Evolutionary conservation across 1,140 invertebrate genomes (phyloP).

Genomic region (Helicorthomorpha holstii): DNA sequence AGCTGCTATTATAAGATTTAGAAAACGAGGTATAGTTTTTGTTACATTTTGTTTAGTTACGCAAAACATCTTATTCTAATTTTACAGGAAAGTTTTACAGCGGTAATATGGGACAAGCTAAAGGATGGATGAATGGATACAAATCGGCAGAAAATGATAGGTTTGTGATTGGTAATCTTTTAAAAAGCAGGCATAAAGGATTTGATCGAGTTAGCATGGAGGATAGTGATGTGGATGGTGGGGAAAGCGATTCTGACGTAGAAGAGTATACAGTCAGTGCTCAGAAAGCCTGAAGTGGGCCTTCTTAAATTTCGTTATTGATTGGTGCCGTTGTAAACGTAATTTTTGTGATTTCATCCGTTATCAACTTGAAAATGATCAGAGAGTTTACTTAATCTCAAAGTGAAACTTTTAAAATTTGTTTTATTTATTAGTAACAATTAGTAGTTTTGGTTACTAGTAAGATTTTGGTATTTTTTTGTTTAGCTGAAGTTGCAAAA

Average conservation of each 20-base stretch:
- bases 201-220: constrained; percentile 16
- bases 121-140: constrained; percentile 15
- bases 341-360: no score
- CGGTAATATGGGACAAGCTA: constrained; percentile 11
- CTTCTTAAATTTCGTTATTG: no score
- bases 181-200: constrained; percentile 15
- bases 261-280: constrained; percentile 16
- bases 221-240: constrained; percentile 16
- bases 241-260: constrained; percentile 17
- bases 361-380: no score
- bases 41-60: no score
- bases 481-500: no score
- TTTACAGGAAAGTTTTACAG: constrained; percentile 11
- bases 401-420: no score
- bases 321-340: no score
- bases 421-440: no score
- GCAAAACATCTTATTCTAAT: not conserved
- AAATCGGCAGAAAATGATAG: constrained; percentile 11
- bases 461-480: no score
- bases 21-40: constrained; percentile 12
- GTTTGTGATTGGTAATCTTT: constrained; percentile 15
- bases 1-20: constrained; percentile 10
- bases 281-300: constrained; percentile 12
- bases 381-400: no score
- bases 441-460: no score